Conservation (phyloP, 2,113 vertebrate species). For the Phyllostomus discolor region DNA sequence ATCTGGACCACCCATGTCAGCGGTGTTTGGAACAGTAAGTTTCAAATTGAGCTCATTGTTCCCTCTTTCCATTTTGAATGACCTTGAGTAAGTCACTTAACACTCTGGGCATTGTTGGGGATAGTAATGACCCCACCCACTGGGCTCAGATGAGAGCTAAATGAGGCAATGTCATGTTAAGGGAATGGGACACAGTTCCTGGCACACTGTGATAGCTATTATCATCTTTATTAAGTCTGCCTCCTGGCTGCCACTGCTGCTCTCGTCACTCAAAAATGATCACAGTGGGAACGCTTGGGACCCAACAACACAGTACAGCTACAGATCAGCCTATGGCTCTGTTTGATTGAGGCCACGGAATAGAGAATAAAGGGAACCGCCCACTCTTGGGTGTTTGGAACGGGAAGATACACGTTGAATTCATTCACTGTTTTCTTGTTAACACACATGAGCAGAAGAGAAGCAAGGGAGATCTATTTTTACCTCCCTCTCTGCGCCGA, state of each 20-base stretch:
- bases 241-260: not conserved
- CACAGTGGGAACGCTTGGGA: accelerated
- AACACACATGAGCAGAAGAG: slow-evolving; percentile 27
- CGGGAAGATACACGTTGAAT: not conserved
- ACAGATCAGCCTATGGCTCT: not conserved
- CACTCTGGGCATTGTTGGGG: not conserved
- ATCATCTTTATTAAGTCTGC: not conserved
- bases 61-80: not conserved
- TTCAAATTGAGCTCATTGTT: not conserved
- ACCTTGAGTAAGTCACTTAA: not conserved
- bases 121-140: not conserved
- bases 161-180: not conserved
- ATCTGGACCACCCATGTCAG: not conserved
- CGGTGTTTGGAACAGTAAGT: not conserved
- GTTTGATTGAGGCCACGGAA: not conserved
- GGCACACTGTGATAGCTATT: not conserved
- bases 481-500: slow-evolving; percentile 30
- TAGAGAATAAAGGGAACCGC: not conserved
- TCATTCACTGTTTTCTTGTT: slow-evolving; percentile 54
- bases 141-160: not conserved
- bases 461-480: slow-evolving; percentile 56
- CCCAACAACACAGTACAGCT: not conserved
- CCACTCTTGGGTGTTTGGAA: not conserved
- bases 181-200: not conserved
- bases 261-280: not conserved